These are phyloP conservation scores for Bryconaethiops microstoma DNA, from an alignment of 2,797 vertebrate genomes.

Conservation along the genomic window DNA sequence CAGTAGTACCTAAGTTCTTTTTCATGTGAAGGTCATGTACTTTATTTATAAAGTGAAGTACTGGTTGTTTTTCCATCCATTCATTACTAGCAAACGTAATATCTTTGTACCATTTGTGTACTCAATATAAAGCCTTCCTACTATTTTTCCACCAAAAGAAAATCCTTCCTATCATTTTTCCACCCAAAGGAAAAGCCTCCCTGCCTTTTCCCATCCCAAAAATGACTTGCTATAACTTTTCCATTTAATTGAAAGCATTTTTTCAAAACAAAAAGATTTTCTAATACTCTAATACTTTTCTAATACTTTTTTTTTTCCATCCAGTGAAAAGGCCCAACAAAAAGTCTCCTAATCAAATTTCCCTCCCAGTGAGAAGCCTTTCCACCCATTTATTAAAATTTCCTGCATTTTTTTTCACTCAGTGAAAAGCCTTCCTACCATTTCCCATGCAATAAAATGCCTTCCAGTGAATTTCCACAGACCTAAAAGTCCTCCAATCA, in stretches of 20 bases:
- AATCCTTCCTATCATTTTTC: neutral
- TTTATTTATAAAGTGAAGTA: neutral
- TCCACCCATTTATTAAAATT: too few species aligned
- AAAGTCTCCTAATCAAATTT: too few species aligned
- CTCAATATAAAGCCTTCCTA: neutral
- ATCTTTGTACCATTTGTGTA: neutral
- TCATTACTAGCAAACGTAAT: neutral
- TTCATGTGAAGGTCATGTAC: neutral
- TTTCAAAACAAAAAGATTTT: too few species aligned
- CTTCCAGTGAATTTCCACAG: too few species aligned
- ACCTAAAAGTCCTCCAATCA: too few species aligned
- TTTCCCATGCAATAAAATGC: neutral
- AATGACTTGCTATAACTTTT: too few species aligned
- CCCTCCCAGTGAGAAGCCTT: too few species aligned
- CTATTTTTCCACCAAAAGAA: neutral
- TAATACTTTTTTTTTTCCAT: too few species aligned
- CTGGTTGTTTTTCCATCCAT: neutral
- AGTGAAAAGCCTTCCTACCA: neutral
- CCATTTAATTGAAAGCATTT: too few species aligned
- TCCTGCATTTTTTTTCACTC: neutral
- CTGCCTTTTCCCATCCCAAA: too few species aligned
- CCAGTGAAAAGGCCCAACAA: too few species aligned
- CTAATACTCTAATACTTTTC: too few species aligned
- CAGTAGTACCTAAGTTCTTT: neutral
- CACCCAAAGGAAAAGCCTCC: neutral